Conservation (phyloP, 2,113 vertebrate species). For the Fukomys damarensis region DNA sequence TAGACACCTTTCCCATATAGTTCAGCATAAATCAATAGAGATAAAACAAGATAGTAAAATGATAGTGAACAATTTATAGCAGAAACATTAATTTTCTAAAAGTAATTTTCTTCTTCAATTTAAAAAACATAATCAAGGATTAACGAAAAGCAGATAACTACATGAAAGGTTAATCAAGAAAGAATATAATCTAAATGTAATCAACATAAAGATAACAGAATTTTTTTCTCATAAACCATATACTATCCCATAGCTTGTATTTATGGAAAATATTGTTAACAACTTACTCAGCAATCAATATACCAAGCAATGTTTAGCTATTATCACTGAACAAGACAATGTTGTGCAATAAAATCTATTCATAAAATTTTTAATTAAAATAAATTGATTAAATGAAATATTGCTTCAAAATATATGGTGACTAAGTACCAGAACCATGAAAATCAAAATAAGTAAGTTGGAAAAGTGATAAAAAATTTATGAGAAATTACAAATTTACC, state of each 20-base stretch:
- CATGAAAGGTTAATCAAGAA: conserved; percentile 23
- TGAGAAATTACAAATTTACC: conserved; percentile 85
- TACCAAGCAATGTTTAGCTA: not conserved
- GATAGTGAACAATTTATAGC: not conserved
- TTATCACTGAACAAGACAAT: not conserved
- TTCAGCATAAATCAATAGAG: not conserved
- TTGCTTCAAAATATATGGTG: not conserved
- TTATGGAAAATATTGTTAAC: not conserved
- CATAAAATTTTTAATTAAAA: not conserved
- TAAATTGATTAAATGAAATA: not conserved
- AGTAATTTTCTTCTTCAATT: conserved; percentile 36
- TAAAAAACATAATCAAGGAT: not conserved
- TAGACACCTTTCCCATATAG: not conserved
- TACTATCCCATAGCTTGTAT: not conserved
- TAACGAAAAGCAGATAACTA: conserved; percentile 13
- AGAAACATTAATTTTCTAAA: not conserved
- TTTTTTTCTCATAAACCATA: not conserved
- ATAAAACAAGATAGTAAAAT: not conserved
- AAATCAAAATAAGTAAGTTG: not conserved
- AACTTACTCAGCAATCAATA: not conserved
- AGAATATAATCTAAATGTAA: conserved; percentile 20
- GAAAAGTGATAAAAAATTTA: not conserved
- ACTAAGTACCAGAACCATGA: not conserved
- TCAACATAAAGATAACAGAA: not conserved
- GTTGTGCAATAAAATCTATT: not conserved